These are phyloP conservation scores for Dioctria rufipes DNA, from an alignment of 2,888 invertebrate species.

Conservation along the genomic window DNA sequence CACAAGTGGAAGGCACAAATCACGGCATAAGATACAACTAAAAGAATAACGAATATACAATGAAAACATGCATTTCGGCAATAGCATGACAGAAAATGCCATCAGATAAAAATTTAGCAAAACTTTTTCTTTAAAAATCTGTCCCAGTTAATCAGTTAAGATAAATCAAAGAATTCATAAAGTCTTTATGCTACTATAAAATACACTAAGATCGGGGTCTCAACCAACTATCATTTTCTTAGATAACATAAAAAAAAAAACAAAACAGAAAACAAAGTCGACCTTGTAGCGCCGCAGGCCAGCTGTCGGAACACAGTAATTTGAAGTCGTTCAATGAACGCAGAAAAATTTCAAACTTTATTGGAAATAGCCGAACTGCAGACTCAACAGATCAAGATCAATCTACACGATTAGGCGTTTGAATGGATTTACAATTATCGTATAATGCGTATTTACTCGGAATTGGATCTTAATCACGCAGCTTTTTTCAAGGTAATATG, in stretches of 20 bases:
- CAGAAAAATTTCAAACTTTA: not conserved
- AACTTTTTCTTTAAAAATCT: not conserved
- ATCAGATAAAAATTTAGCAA: not conserved
- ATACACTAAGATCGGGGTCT: not conserved
- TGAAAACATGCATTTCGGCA: not conserved
- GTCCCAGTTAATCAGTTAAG: not conserved
- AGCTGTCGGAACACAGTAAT: constrained; percentile 28
- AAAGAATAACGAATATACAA: no score
- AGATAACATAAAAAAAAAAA: not conserved
- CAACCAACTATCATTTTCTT: not conserved
- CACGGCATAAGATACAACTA: no score
- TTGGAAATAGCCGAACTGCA: constrained; percentile 17
- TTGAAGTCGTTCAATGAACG: constrained; percentile 25
- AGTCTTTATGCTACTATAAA: not conserved
- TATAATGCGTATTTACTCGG: constrained; percentile 25
- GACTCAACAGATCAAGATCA: constrained; percentile 2
- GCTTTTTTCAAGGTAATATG: constrained; percentile 37
- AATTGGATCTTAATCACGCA: constrained; percentile 31
- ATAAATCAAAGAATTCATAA: not conserved
- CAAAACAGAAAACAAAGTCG: not conserved
- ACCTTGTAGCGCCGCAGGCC: constrained; percentile 31
- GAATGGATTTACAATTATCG: constrained; percentile 37
- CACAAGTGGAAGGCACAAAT: no score
- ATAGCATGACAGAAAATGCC: not conserved
- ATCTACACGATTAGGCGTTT: constrained; percentile 12